Evolutionary conservation across 2,888 invertebrate genomes (phyloP), one percentile per base, ranked within the genome.

Genomic region (Esperia sulphurella): DNA sequence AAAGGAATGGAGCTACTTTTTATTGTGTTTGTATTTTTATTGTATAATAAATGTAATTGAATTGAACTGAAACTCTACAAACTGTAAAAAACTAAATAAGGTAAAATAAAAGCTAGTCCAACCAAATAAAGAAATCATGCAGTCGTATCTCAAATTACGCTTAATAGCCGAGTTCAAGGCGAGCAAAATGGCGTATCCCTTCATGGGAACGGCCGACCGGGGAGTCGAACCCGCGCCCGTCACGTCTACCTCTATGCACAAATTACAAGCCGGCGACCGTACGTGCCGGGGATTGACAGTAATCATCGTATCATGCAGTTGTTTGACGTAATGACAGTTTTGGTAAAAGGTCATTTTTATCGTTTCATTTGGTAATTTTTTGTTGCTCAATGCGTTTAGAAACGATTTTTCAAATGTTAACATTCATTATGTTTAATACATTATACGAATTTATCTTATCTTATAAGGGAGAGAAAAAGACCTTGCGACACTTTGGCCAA

Each of bases 201-300:
- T 56, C 68, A 60, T 75, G 75, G 71, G 74, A 75, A 75, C 67
- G 56, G 46, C 44, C 47, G 44, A 53, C 48, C 47, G 57, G 63
- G 61, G 70, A 63, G 55, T 58, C 61, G 60, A 58, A 58, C 65
- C 49, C 47, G 52, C 53, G 55, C 54, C 45, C 59, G 57, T 63
- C 68, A 68, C 70, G 72, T 68, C 69, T 68, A 55, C 64, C 66
- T 35, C 10, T 35, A 31, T 21, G 61, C 51, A 63, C 65, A 75
- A 79, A 83, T 82, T 80, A 83, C 71, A 83, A 71, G 80, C 50
- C 83, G 79, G 80, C 73, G 55, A 62, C 51, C 48, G 67, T 63
- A 79, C 83, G 81, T 82, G 79, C 59, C 57, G 55, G 49, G 49
- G 58, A 61, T 62, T 63, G 70, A 63, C 68, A 69, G 67, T 59